Base-by-base conservation (phyloP, 1,140 invertebrate species). In the Temnothorax nylanderi region DNA sequence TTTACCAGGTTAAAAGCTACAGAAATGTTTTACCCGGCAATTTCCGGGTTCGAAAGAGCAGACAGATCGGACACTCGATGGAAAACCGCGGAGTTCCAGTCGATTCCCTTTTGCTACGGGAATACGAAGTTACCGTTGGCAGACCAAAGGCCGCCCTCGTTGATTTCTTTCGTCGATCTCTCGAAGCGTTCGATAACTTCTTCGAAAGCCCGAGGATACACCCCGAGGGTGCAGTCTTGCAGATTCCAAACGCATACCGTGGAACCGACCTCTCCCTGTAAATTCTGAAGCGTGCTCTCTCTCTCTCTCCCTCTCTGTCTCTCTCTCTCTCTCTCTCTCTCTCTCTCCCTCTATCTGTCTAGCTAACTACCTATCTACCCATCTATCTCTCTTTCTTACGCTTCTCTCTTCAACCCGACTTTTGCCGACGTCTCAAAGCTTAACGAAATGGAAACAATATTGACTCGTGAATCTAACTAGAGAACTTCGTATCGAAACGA, bases 21-120 rank as follows among this genome's bases (percentile, higher is more conserved):
- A 82, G 74, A 49, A 60, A 84, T 84, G 41, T 60, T 84, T 84
- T 60, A 60, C 58, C 54, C 41, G 26, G 69, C 54, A 74, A 62
- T 74, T 75, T 74, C 26, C 41, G 54, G 51, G 4, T 37, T 58
- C 13, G 62, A 80, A 26, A 21, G 10, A 49, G 37, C 41, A 37
- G 80, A 84, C 54, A 84, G 69, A 74, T 41, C 41, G 67, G 64
- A 51, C 58, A n/a, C 65, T 62, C 21, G 58, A 51, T 6, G 41
- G 65, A 60, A 78, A 88, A 78, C 67, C 75, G 54, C 60, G 34
- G 18, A 80, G 37, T 67, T 85, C 81, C 49, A 34, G 51, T 84
- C 51, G 81, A 88, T 86, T 86, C 88, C 87, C 85, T 86, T 88
- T 89, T 89, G 13, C 60, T 34, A 67, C 80, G 78, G 34, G 34